Base-by-base conservation (phyloP, 2,888 invertebrate genomes). In the Ophion costatus region DNA sequence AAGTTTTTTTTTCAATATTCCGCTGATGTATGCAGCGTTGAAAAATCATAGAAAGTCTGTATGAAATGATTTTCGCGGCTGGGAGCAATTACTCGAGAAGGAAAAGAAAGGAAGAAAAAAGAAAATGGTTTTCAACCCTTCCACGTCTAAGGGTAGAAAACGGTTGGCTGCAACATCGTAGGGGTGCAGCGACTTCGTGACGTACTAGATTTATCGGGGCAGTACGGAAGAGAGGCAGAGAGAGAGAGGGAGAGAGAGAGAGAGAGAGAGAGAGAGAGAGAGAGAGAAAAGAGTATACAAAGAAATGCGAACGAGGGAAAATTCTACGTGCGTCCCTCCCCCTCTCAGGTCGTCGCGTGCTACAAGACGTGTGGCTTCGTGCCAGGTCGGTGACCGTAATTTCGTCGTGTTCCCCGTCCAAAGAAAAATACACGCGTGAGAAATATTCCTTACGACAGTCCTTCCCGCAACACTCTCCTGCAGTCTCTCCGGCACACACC, bases 381-480 rank as follows among this genome's bases (percentile, higher is more conserved):
- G 87, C 86, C 87, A 87, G 83, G 82, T 84, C 73, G 84, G 85
- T 86, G 84, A 86, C 87, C 86, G 86, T 87, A 86, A 87, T 87
- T 87, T 87, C 85, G 73, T 69, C 83, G 77, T 84, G 80, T 75
- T 75, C 70, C 51, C 83, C 59, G 81, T 78, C 80, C 75, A 86
- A 86, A 87, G 85, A 85, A 86, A 87, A 87, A 85, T 86, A 82
- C 80, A 83, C 80, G 85, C 86, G 84, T 82, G 86, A 85, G 74
- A 87, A 87, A 87, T 87, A 87, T 86, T 87, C 82, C 83, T 85
- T 82, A 80, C 85, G 80, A 87, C 86, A 77, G 86, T 85, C 83
- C 82, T 87, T 87, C 82, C 85, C 80, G 80, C 73, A 64, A 71
- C 82, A 77, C 85, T 51, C 51, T 80, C 74, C 74, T 69, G 80